These are phyloP conservation scores for Scaptomyza cyrtandrae DNA, from an alignment of 2,888 invertebrate species.

Conservation along the genomic window DNA sequence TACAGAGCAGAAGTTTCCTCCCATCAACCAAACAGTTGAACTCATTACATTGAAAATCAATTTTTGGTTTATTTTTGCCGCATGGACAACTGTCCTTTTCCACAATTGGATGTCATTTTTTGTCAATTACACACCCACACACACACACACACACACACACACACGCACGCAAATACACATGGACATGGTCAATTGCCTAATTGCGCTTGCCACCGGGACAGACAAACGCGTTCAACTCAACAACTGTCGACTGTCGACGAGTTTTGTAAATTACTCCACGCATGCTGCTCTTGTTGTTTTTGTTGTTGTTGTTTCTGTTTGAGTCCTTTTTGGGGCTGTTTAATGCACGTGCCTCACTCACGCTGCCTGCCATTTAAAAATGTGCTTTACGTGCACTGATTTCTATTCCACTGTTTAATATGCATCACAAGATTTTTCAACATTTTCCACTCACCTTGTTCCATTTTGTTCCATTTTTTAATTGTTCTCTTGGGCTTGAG, in stretches of 20 bases:
- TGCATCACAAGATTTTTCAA: constrained; percentile 54
- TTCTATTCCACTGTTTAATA: constrained; percentile 54
- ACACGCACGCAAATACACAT: constrained; percentile 3
- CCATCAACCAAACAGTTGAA: constrained; percentile 49
- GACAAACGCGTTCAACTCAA: constrained; percentile 76
- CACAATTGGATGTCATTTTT: constrained; percentile 66
- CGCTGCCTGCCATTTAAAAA: constrained; percentile 68
- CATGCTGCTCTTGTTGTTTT: constrained; percentile 50
- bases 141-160: constrained; percentile 19
- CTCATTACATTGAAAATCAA: constrained; percentile 78
- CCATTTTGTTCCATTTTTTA: constrained; percentile 39
- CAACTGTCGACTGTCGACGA: constrained; percentile 69
- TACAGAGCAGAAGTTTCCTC: constrained; percentile 2
- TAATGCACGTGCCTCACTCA: constrained; percentile 77
- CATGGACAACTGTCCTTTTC: constrained; percentile 39
- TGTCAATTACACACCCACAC: constrained; percentile 64
- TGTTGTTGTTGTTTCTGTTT: constrained; percentile 49
- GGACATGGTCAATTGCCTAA: constrained; percentile 71
- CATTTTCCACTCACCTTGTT: constrained; percentile 35
- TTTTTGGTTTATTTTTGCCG: constrained; percentile 73
- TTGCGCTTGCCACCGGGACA: constrained; percentile 58
- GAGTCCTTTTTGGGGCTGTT: constrained; percentile 67
- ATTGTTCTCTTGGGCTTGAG: constrained; percentile 45
- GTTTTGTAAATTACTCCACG: constrained; percentile 74
- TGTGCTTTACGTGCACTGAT: constrained; percentile 66